These are phyloP conservation scores for Cirrhinus molitorella DNA, from an alignment of 2,797 vertebrate species.

Conservation along the genomic window DNA sequence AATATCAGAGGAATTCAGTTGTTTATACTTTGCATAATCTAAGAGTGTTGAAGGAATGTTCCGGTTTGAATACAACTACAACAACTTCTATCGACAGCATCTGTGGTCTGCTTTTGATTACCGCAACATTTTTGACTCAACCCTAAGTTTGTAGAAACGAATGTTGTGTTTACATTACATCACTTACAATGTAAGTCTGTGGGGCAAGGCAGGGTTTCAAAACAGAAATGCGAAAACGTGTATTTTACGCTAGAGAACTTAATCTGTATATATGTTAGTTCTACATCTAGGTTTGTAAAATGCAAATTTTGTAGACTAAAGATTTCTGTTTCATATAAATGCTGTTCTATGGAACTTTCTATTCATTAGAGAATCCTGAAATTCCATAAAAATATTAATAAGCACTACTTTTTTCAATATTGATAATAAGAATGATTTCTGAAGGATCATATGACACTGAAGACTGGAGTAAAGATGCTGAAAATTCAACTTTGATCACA, in stretches of 20 bases:
- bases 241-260: background rate
- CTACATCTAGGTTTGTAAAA: too few relatives aligned
- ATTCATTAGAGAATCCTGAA: too few relatives aligned
- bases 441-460: background rate
- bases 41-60: constrained; percentile 8
- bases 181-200: background rate
- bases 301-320: too few relatives aligned
- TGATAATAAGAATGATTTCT: background rate
- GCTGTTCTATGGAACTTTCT: too few relatives aligned
- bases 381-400: too few relatives aligned
- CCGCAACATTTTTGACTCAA: background rate
- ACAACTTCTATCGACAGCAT: background rate
- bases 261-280: background rate
- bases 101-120: constrained; percentile 7
- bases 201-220: background rate
- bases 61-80: background rate
- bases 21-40: constrained; percentile 12
- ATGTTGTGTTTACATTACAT: background rate
- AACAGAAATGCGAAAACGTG: background rate
- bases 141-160: background rate
- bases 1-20: constrained; percentile 17
- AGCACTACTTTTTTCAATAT: too few relatives aligned
- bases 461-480: background rate
- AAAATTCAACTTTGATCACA: background rate
- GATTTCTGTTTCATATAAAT: too few relatives aligned